Evolutionary conservation across 2,797 vertebrate species (phyloP).

Genomic region (Cetoscarus ocellatus): DNA sequence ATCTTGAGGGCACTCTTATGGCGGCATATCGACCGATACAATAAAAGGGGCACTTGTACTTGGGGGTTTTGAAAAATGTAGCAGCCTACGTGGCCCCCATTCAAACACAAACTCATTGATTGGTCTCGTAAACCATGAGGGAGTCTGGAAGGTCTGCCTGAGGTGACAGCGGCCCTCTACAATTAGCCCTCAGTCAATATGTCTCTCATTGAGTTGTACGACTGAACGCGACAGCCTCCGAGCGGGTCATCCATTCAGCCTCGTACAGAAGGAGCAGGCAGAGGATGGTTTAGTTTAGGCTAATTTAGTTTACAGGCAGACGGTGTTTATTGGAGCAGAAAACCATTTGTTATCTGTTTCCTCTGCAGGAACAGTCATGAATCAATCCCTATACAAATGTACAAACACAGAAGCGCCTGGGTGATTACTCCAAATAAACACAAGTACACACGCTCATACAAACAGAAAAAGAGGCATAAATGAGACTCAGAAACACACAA

Average conservation of each 20-base stretch:
- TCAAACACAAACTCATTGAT: slow-evolving; percentile 67
- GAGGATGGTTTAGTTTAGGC: slow-evolving; percentile 68
- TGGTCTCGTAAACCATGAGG: slow-evolving; percentile 42
- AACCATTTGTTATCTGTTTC: slow-evolving; percentile 78
- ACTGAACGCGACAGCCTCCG: slow-evolving; percentile 18
- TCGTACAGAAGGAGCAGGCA: slow-evolving; percentile 13
- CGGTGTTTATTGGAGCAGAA: slow-evolving; percentile 75
- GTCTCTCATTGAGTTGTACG: slow-evolving; percentile 50
- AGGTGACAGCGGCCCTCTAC: slow-evolving; percentile 50
- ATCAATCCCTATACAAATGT: slow-evolving; percentile 73
- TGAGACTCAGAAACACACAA: slow-evolving; percentile 14
- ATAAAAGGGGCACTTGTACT: not conserved
- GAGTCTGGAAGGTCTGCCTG: slow-evolving; percentile 50
- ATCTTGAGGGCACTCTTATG: slow-evolving; percentile 2
- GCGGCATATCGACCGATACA: slow-evolving; percentile 19
- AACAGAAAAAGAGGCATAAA: slow-evolving; percentile 20
- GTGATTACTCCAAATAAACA: slow-evolving; percentile 81
- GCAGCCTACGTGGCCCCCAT: slow-evolving; percentile 7
- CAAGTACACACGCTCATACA: slow-evolving; percentile 30
- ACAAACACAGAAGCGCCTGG: slow-evolving; percentile 76
- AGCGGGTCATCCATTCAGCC: slow-evolving; percentile 32
- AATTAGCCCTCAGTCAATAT: slow-evolving; percentile 60
- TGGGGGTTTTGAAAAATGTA: slow-evolving; percentile 40
- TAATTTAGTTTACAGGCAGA: slow-evolving; percentile 65
- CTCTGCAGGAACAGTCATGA: slow-evolving; percentile 70